phyloP scores from a whole-genome alignment of 1,140 invertebrate genomes.

The Goniozus legneri region DNA sequence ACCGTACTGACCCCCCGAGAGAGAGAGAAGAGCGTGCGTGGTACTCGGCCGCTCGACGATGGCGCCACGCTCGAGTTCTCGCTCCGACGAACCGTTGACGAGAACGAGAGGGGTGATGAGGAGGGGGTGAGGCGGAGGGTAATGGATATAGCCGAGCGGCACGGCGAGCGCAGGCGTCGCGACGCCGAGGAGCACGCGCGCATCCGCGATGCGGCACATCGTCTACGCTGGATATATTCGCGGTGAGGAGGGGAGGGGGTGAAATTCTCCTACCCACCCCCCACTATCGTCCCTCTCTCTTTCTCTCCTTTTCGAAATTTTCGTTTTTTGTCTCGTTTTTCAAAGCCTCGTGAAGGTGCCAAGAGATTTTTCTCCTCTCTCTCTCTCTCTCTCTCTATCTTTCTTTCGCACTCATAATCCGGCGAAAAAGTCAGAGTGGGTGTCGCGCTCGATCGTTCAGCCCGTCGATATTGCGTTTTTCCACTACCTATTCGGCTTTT shows the following conservation, averaged over 20 bases:
- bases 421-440: too few species aligned
- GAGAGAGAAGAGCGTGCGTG: conserved; percentile 3
- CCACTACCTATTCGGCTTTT: too few species aligned
- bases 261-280: too few species aligned
- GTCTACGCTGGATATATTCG: background rate
- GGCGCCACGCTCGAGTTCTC: background rate
- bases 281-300: background rate
- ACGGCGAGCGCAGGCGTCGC: background rate
- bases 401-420: too few species aligned
- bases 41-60: too few species aligned
- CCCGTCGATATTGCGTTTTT: too few species aligned
- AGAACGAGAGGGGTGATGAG: conserved; percentile 4
- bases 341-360: background rate
- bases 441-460: too few species aligned
- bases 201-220: conserved; percentile 8
- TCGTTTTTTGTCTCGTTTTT: background rate
- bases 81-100: background rate
- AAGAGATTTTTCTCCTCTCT: background rate
- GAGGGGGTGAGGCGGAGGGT: background rate
- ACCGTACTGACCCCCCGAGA: conserved; percentile 24
- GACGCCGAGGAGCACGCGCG: background rate
- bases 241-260: too few species aligned
- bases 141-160: conserved; percentile 6
- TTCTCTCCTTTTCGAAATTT: background rate
- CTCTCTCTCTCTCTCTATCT: background rate